Evolutionary conservation across 2,113 vertebrate genomes (phyloP), one percentile per base, ranked within the genome.

Genomic region (Pelobates fuscus): DNA sequence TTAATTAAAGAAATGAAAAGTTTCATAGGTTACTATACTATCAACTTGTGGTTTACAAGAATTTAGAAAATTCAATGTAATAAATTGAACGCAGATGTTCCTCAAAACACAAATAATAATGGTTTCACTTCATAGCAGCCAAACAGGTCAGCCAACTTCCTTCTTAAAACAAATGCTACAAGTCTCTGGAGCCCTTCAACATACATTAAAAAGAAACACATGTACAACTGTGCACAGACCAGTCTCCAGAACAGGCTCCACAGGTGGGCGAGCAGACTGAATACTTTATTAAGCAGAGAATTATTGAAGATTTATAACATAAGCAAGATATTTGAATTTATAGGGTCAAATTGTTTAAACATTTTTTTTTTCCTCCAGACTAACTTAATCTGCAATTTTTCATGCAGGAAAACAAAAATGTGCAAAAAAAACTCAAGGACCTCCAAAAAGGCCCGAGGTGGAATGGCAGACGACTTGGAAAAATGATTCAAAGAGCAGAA

Each of bases 51-150:
- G 71, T 75, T 81, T 88, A 81, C 76, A 89, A 82, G 78, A 86
- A 88, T 78, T 70, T 84, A 77, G 68, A 79, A 83, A 89, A 89
- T 81, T 79, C 74, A 80, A 88, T 84, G 73, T 82, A 87, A 87
- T 85, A 90, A 89, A 92, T 86, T 79, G 77, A 85, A 89, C 78
- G 81, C 89, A 91, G 90, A 93, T 91, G 87, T 88, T 86, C 80
- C 80, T 73, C 1, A 73, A 79, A 78, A 84, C 72, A 66, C 79
- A 78, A 87, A 84, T 78, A 89, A 84, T 82, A 88, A 81, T 90
- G 88, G 90, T 90, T 89, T 89, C 84, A 81, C 81, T 91, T 91
- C 89, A 84, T 86, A 89, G 89, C 89, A 92, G 91, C 89, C 81
- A 84, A 89, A 90, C 82, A 89, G 90, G 88, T 90, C 90, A 90